Conservation (phyloP, 2,888 invertebrate species). For the Brassicogethes aeneus region DNA sequence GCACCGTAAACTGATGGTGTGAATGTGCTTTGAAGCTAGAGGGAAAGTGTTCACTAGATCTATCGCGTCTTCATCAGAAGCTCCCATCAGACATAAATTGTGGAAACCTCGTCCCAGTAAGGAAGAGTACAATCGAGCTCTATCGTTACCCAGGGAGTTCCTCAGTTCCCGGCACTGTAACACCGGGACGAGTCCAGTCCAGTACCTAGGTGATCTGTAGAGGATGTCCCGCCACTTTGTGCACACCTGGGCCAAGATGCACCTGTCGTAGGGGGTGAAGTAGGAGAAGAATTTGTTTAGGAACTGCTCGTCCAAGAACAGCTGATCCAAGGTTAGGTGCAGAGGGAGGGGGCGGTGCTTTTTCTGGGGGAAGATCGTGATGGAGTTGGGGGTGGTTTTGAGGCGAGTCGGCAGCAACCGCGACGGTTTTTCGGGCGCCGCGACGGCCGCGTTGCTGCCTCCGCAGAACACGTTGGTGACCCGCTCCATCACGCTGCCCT, state of each 20-base stretch:
- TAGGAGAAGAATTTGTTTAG: constrained; percentile 77
- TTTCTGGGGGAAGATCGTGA: constrained; percentile 18
- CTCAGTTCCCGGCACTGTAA: constrained; percentile 78
- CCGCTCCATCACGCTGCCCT: constrained; percentile 72
- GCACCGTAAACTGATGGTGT: constrained; percentile 77
- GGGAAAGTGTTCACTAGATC: constrained; percentile 84
- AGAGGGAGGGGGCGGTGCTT: constrained; percentile 45
- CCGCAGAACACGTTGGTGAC: constrained; percentile 83
- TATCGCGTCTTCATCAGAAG: constrained; percentile 80
- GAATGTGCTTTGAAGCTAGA: constrained; percentile 71
- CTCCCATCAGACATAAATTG: constrained; percentile 73
- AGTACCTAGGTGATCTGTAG: constrained; percentile 64
- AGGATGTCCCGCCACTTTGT: constrained; percentile 80
- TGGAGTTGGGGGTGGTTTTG: constrained; percentile 24
- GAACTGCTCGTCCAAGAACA: constrained; percentile 78
- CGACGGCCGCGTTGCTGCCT: constrained; percentile 43
- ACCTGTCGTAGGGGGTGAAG: constrained; percentile 61
- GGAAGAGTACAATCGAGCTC: constrained; percentile 65
- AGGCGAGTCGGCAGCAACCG: constrained; percentile 33
- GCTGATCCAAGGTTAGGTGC: constrained; percentile 60
- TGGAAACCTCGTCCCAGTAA: constrained; percentile 80
- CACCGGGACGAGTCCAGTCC: constrained; percentile 78
- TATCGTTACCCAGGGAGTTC: constrained; percentile 35
- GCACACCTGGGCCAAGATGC: constrained; percentile 76
- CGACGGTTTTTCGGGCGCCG: constrained; percentile 45